Conservation (phyloP, 1,140 invertebrate species). For the Drusus annulatus region DNA sequence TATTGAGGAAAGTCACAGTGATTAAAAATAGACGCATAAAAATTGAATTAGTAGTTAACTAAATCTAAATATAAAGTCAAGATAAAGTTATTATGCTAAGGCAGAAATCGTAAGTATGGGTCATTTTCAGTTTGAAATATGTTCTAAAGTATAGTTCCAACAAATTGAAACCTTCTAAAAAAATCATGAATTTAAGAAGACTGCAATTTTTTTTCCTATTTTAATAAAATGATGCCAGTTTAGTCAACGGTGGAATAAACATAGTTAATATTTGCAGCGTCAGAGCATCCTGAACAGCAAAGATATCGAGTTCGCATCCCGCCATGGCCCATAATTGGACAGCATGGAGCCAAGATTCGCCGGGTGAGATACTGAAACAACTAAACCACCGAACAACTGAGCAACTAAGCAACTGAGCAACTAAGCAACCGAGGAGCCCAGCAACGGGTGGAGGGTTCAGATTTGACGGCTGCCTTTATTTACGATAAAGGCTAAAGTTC, state of each 20-base stretch:
- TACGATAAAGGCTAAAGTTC: conserved; percentile 24
- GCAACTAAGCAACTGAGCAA: no score
- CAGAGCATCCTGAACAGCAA: not conserved
- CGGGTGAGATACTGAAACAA: conserved; percentile 25
- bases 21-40: no score
- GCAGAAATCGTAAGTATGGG: no score
- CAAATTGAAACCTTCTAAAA: not conserved
- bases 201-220: no score
- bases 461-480: conserved; percentile 38
- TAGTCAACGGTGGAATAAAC: not conserved
- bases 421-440: no score
- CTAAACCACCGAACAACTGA: not conserved
- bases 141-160: not conserved
- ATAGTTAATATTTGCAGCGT: not conserved
- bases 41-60: no score
- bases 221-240: not conserved
- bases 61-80: no score
- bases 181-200: not conserved
- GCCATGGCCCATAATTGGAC: conserved; percentile 31
- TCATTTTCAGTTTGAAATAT: no score
- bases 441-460: conserved; percentile 20
- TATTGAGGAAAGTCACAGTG: no score
- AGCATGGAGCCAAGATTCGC: conserved; percentile 18
- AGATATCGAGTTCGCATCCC: not conserved
- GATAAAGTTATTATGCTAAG: no score